Evolutionary conservation across 2,888 invertebrate species (phyloP), one percentile per base, ranked within the genome.

Genomic region (Harpalus rufipes): DNA sequence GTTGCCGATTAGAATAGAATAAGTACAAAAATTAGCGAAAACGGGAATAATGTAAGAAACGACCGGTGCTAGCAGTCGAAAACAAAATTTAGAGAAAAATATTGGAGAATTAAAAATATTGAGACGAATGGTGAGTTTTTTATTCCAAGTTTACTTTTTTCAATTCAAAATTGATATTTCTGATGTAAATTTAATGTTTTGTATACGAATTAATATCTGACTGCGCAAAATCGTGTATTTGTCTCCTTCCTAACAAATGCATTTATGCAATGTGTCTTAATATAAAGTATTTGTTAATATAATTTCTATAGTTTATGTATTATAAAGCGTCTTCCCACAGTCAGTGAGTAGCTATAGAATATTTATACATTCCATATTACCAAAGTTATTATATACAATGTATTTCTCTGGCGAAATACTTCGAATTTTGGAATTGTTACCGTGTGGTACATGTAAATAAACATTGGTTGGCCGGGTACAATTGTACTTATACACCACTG

Each of bases 261-360:
- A 32, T 32, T 32, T 32, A 32, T 32, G 32, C 32, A 76, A 76
- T 18, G 76, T 76, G 76, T 76, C 76, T 76, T 76, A 76, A 76
- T 76, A 79, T 79, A 79, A 84, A 84, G 84, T 84, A 84, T 84
- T 84, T 84, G 78, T 84, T 84, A 74, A 84, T 76, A 76, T 84
- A 82, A 82, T 82, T 82, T 78, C 32, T 61, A 65, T 84, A 84
- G 76, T 78, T 84, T 84, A 78, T 78, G 78, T 84, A 84, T 84
- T 84, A 82, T 82, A 72, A 51, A 68, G 63, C 72, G 83, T 84
- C 84, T 84, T 84, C 84, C 84, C 78, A 65, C 61, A 84, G 78
- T 78, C 78, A 78, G 61, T 78, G 84, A 44, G 78, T 84, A 76
- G 76, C 78, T 83, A 51, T 84, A 83, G 61, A 74, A 78, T 84